Base-by-base conservation (phyloP, 2,113 vertebrate species). In the Platichthys flesus region DNA sequence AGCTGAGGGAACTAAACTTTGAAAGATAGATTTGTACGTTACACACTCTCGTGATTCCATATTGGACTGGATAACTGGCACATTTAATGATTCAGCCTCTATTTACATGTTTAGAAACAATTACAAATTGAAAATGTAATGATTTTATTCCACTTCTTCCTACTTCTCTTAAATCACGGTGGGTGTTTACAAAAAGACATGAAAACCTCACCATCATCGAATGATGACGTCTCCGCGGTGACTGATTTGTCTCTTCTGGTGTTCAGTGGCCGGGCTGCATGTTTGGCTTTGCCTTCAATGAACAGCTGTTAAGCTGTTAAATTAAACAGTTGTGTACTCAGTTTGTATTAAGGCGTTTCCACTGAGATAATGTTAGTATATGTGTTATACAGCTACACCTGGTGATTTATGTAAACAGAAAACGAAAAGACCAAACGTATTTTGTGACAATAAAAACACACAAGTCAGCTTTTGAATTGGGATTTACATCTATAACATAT, bases 321-420 rank as follows among this genome's bases (percentile, higher is more conserved):
- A 84, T 75, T 23, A 87, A 64, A 52, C 40, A 24, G 24, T 35
- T 0, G 18, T 28, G 20, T 26, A 76, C 58, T 31, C 12, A 47
- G 55, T 75, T 83, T 67, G 58, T 62, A 57, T 67, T 78, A 14
- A 61, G 61, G 47, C 31, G 10, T 65, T 71, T 69, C 35, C 61
- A 52, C 52, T 14, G 31, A 56, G 47, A 70, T 81, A 68, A 74
- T 60, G 26, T 16, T 42, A 40, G 64, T 74, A 21, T 45, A 57
- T 49, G 47, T 16, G 67, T 56, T 64, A 42, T 64, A 76, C 71
- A 76, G 47, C 55, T 28, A 66, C 71, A 77, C 70, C 57, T 76
- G 67, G 31, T 67, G 60, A 76, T 89, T 74, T 52, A 74, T 79
- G 78, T 90, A 78, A 90, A 88, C 82, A 84, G 26, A 74, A 54